Base-by-base conservation (phyloP, 1,140 invertebrate genomes). In the Augochlora pura region DNA sequence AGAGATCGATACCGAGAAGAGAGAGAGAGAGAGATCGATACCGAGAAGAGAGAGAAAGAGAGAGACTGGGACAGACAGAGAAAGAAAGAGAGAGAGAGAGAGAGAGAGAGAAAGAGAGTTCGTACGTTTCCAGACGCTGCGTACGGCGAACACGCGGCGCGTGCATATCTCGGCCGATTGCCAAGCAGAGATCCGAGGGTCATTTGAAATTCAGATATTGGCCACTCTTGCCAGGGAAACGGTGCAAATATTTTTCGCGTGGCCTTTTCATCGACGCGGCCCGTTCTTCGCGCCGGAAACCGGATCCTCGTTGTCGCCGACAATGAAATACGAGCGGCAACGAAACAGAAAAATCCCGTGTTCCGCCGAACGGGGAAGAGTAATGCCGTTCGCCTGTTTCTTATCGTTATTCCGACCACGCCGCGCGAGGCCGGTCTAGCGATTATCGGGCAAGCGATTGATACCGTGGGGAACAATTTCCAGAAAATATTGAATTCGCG, bases 81-180 rank as follows among this genome's bases (percentile, higher is more conserved):
- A 1, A 32, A 32, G 32, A 32, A 4, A 32, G 32, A 32, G 32
- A 1, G 32, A 32, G 32, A 32, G 32, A 32, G 32, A 32, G 1
- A 32, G 32, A 32, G 32, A 32, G 32, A 32, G 32, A 32, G 42
- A 7, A 7, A 14, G 42, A 12, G 8, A 18, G n/a, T 27, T 68
- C 49, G 12, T 38, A 42, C 27, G 21, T 25, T 77, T 46, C 42
- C 23, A 18, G 46, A 46, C 23, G 12, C 42, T 18, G 8, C 16
- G 60, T 21, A n/a, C 4, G 18, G 3, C 7, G 49, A 21, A 52
- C n/a, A 23, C 8, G 23, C 60, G 6, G 6, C 42, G 59, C 38
- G 18, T 77, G 59, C 68, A 77, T 64, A 77, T 64, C 70, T 72
- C 32, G 63, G 54, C 21, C 42, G n/a, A 63, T 72, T 21, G 46